Percentiles rank a stretch among this genome's conserved stretches.
phyloP scores from a whole-genome alignment of 2,888 invertebrate genomes.

The Eupsilia transversa region DNA sequence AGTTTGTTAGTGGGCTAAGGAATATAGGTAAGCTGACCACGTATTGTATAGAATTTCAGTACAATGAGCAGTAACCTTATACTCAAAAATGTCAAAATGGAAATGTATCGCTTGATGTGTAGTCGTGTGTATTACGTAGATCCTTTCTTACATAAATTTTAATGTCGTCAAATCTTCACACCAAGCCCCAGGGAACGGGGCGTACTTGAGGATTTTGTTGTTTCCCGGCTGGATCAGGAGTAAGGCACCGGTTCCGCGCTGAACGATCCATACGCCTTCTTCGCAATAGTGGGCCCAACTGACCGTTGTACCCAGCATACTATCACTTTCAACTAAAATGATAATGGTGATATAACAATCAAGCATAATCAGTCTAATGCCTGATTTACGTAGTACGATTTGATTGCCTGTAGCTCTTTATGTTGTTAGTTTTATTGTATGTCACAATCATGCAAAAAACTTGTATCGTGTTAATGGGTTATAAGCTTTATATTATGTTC shows the following conservation, averaged over 20 bases:
- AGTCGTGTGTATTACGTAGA: neutral
- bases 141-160: constrained; percentile 80
- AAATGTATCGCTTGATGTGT: neutral
- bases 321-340: constrained; percentile 83
- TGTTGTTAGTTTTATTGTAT: neutral
- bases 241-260: constrained; percentile 83
- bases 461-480: neutral
- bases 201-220: constrained; percentile 83
- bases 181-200: constrained; percentile 84
- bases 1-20: neutral
- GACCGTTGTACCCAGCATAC: constrained; percentile 81
- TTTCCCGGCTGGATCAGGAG: constrained; percentile 79
- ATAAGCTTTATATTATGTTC: neutral
- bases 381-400: neutral
- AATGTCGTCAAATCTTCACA: constrained; percentile 81
- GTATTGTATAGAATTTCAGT: neutral
- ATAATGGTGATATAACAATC: neutral
- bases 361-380: neutral
- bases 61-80: neutral
- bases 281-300: constrained; percentile 85
- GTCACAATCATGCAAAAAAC: neutral
- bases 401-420: neutral
- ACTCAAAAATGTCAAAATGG: neutral
- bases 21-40: neutral
- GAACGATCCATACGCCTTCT: constrained; percentile 85